Conservation (phyloP, 2,888 invertebrate genomes). For the Anarsia innoxiella region DNA sequence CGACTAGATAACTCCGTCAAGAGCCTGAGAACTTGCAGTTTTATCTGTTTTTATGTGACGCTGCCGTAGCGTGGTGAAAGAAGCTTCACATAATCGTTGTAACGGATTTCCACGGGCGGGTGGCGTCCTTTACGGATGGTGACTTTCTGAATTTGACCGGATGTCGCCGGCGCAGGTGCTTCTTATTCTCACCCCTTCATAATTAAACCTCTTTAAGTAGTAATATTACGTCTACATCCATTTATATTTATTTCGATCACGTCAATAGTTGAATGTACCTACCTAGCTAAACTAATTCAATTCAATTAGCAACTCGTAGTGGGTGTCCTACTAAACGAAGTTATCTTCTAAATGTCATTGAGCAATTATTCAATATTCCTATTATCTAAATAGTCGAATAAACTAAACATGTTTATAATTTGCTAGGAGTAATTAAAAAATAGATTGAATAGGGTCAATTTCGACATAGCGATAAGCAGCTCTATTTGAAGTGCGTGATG, state of each 20-base stretch:
- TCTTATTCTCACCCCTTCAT: too few species aligned
- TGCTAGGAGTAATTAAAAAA: constrained; percentile 13
- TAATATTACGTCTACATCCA: constrained; percentile 1
- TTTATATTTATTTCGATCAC: constrained; percentile 24
- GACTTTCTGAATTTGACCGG: constrained; percentile 33
- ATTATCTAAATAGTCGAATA: constrained; percentile 13
- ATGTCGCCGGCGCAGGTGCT: constrained; percentile 44
- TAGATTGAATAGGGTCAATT: constrained; percentile 7
- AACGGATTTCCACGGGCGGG: constrained; percentile 65
- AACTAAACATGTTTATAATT: constrained; percentile 6
- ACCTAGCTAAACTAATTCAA: constrained; percentile 21
- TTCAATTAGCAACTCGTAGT: constrained; percentile 39
- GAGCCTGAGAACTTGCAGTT: constrained; percentile 16
- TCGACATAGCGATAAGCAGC: constrained; percentile 5
- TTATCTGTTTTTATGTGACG: not conserved
- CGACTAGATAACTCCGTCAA: constrained; percentile 17
- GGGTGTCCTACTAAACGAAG: constrained; percentile 38
- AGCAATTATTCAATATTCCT: constrained; percentile 25
- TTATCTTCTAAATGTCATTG: constrained; percentile 30
- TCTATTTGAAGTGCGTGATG: constrained; percentile 3
- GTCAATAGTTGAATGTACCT: too few species aligned
- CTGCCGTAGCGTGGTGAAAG: constrained; percentile 7
- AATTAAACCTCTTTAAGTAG: too few species aligned
- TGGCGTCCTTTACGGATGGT: constrained; percentile 47
- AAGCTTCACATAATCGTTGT: constrained; percentile 21